phyloP scores from a whole-genome alignment of 2,113 vertebrate genomes.

The Vulpes vulpes region DNA sequence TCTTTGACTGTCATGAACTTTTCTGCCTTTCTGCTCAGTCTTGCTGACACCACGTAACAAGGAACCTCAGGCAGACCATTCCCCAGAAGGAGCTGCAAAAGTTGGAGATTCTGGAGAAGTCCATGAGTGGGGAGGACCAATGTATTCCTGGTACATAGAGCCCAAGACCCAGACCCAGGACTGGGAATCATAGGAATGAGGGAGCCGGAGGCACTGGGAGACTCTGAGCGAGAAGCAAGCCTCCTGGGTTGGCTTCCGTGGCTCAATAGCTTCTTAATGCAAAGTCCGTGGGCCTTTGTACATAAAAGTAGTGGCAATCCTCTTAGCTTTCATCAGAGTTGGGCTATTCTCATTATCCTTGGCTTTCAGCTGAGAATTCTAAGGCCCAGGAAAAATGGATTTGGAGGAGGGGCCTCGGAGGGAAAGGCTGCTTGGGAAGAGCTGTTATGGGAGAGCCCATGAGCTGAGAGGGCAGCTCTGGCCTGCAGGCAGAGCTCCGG shows the following conservation, averaged over 20 bases:
- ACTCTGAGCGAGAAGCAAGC: not conserved
- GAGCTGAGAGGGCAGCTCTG: not conserved
- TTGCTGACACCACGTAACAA: not conserved
- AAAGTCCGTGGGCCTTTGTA: not conserved
- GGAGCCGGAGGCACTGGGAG: not conserved
- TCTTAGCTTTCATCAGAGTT: not conserved
- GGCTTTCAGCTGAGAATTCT: not conserved
- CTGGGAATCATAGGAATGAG: not conserved
- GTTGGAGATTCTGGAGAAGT: not conserved
- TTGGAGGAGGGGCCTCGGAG: not conserved
- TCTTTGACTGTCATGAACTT: not conserved
- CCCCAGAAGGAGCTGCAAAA: not conserved
- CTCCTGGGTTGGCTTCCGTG: not conserved
- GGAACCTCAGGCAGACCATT: not conserved
- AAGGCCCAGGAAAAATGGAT: not conserved
- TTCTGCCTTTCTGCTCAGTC: constrained; percentile 1
- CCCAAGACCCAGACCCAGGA: not conserved
- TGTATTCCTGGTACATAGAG: not conserved
- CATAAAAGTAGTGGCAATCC: not conserved
- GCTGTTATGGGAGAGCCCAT: not conserved
- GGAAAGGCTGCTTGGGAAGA: not conserved
- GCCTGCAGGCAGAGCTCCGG: not conserved
- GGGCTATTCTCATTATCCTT: not conserved
- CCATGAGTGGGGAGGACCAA: not conserved
- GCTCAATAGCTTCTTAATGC: not conserved